Evolutionary conservation across 2,797 vertebrate genomes (phyloP), one percentile per base, ranked within the genome.

Genomic region (Spea hammondii): DNA sequence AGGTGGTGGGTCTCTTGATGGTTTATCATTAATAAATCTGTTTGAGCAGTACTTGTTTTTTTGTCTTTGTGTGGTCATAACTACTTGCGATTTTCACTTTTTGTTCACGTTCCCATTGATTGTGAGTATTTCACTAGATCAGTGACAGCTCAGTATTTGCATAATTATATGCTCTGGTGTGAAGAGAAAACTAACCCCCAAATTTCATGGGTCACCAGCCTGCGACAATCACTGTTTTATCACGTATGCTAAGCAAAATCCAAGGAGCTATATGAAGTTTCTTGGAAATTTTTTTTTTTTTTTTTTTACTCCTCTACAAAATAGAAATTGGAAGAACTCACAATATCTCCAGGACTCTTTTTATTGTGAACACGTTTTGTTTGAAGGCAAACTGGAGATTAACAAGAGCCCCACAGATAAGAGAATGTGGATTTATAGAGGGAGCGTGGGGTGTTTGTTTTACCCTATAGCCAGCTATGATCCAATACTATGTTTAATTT

Each of bases 161-260:
- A 99, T 99, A 99, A 99, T 98, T 95, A 97, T 97, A 98, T 98
- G 97, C 97, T 97, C 93, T 91, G 93, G 94, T 95, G 95, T 96
- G 95, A 96, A 95, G 94, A 94, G 95, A 96, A 96, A 96, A 96
- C 94, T 97, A 95, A 96, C 95, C 96, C 90, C 92, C 92, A 95
- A 94, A 98, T 98, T 97, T 98, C 95, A 97, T 95, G 97, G 97
- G 97, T 99, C 96, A 98, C 89, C 93, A 94, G 92, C 92, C 96
- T 92, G 95, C 94, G 94, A 98, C 96, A 98, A 98, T 98, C 95
- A 94, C 94, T 95, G 95, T 97, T 98, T 97, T 96, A 97, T 97
- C 95, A 94, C 90, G 86, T 96, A 93, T 95, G 94, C 94, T 93
- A 94, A 95, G 93, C 91, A 91, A 94, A 93, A 92, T 88, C 91